Percentiles rank a stretch among this genome's conserved stretches.
Evolutionary conservation across 2,797 vertebrate species (phyloP).

Genomic region (Numenius phaeopus): DNA sequence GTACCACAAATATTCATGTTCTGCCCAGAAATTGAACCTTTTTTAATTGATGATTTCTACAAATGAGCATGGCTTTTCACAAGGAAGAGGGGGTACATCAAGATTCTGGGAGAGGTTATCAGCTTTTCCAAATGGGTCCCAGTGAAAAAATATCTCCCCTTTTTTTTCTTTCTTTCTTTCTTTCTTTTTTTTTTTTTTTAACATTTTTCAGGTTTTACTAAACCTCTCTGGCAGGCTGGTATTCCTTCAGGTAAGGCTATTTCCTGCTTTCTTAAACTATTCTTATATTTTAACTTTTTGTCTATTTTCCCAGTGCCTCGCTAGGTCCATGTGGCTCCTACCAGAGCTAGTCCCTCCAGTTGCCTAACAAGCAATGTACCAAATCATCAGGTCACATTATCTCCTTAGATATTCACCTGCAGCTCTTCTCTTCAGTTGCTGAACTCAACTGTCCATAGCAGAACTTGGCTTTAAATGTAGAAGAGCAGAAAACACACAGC

Average conservation of each 20-base stretch:
- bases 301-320: not conserved
- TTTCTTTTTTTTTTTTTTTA: not conserved
- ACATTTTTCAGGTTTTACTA: not conserved
- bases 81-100: not conserved
- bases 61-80: not conserved
- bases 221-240: not conserved
- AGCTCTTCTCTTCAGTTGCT: not conserved
- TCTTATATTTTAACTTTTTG: not conserved
- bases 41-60: slow-evolving; percentile 26
- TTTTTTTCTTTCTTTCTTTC: too few species aligned
- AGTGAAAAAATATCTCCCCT: not conserved
- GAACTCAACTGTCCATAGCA: not conserved
- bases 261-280: not conserved
- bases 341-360: not conserved
- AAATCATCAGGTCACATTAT: not conserved
- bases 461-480: not conserved
- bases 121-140: not conserved
- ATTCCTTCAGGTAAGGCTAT: not conserved
- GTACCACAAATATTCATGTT: slow-evolving; percentile 49
- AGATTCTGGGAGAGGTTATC: not conserved
- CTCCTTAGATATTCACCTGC: not conserved
- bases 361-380: not conserved
- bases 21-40: not conserved
- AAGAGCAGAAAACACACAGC: not conserved
- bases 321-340: not conserved